Conservation (phyloP, 2,888 invertebrate genomes). For the Chloroclystis v-ata region DNA sequence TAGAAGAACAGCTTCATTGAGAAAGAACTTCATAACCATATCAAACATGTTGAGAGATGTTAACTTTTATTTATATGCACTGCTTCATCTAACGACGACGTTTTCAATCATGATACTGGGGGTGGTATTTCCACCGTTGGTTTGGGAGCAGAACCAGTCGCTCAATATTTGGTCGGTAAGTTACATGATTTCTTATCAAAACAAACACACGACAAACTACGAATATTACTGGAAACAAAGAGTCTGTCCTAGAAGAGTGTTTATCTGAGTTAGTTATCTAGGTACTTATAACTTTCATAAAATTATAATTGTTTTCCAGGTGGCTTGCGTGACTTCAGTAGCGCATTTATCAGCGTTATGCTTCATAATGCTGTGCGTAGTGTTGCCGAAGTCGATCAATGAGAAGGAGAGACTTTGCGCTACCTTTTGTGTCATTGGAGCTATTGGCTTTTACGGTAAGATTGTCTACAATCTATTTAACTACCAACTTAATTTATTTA, state of each 20-base stretch:
- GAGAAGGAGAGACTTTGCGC: conserved; percentile 61
- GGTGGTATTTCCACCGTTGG: conserved; percentile 71
- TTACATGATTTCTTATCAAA: too few relatives aligned
- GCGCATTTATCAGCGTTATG: conserved; percentile 63
- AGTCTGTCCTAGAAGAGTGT: too few relatives aligned
- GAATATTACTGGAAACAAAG: too few relatives aligned
- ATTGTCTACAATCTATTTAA: too few relatives aligned
- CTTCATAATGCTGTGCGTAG: conserved; percentile 63
- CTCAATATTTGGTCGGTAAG: conserved; percentile 69
- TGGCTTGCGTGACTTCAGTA: conserved; percentile 50
- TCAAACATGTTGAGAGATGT: conserved; percentile 62
- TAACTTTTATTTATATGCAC: conserved; percentile 76
- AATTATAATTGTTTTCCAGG: too few relatives aligned
- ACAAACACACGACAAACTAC: too few relatives aligned
- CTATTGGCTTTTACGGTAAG: conserved; percentile 77
- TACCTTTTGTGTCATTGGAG: conserved; percentile 69
- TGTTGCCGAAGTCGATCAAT: conserved; percentile 60
- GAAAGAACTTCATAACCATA: conserved; percentile 67
- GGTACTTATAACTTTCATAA: too few relatives aligned
- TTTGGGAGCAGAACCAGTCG: conserved; percentile 65
- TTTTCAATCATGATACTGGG: conserved; percentile 74
- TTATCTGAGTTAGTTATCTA: too few relatives aligned
- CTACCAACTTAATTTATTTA: too few relatives aligned
- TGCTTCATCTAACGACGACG: conserved; percentile 73
- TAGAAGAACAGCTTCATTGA: conserved; percentile 61